Conservation (phyloP, 92 coral and sea anemone genomes). For the Actinostola sp. region DNA sequence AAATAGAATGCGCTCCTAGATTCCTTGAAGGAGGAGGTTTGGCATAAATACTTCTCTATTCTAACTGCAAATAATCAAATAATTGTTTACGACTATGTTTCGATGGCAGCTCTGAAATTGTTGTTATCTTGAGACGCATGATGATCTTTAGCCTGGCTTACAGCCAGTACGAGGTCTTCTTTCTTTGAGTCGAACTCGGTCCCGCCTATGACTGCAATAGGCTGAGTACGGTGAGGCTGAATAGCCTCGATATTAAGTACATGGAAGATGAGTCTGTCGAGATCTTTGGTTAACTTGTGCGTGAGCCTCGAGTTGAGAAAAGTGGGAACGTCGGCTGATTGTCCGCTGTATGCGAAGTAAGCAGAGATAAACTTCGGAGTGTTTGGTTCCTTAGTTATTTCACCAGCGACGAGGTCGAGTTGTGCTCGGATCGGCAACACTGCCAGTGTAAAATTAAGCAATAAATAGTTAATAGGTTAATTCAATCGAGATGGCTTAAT, state of each 20-base stretch:
- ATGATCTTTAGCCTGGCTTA: constrained; percentile 45
- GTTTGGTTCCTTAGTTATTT: constrained; percentile 67
- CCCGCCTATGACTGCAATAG: constrained; percentile 75
- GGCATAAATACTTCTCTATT: no score
- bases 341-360: constrained; percentile 69
- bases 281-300: constrained; percentile 63
- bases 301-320: constrained; percentile 64
- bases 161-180: constrained; percentile 57
- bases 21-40: not conserved
- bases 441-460: no score
- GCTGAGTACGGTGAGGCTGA: constrained; percentile 71
- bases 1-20: no score
- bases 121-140: constrained; percentile 12
- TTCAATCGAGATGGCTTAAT: no score
- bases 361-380: constrained; percentile 70
- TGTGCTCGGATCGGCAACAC: constrained; percentile 68
- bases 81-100: not conserved
- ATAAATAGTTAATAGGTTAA: no score
- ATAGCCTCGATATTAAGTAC: constrained; percentile 72
- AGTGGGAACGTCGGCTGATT: constrained; percentile 61
- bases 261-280: constrained; percentile 71
- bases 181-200: constrained; percentile 64
- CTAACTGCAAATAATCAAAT: not conserved
- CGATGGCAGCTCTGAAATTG: not conserved
- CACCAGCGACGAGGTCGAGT: constrained; percentile 71